These are phyloP conservation scores for Myioborus miniatus DNA, from an alignment of 2,797 vertebrate species.

Conservation along the genomic window DNA sequence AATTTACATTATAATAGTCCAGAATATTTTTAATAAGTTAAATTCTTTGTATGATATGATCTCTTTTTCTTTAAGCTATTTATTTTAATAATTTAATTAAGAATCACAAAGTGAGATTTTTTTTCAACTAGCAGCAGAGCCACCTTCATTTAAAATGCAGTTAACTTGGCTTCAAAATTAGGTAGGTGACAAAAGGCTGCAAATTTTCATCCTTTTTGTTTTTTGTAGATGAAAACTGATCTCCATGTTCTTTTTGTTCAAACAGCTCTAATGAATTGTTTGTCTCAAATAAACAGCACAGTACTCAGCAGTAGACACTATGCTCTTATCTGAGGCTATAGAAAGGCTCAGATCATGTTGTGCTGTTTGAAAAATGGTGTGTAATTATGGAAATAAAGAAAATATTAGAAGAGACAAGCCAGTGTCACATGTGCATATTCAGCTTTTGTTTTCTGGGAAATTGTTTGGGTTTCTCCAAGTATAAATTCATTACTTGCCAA, in stretches of 20 bases:
- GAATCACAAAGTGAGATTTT: neutral
- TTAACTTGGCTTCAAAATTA: neutral
- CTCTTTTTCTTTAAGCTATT: neutral
- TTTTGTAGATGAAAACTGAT: neutral
- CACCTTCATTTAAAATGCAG: neutral
- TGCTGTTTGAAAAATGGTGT: neutral
- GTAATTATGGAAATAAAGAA: neutral
- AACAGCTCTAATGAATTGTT: neutral
- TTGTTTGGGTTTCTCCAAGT: neutral
- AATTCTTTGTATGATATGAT: neutral
- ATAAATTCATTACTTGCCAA: neutral
- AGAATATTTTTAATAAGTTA: neutral
- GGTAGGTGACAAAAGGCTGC: neutral
- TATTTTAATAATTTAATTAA: neutral
- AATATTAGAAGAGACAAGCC: neutral
- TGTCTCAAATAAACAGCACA: neutral
- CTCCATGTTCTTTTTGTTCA: neutral
- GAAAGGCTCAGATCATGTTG: neutral
- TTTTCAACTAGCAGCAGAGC: neutral
- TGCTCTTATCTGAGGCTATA: neutral
- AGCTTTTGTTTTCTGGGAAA: neutral
- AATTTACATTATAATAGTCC: neutral
- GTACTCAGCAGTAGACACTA: neutral
- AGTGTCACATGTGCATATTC: neutral
- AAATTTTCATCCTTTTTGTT: neutral